Evolutionary conservation across 2,888 invertebrate genomes (phyloP).

Genomic region (Eupithecia vulgata): DNA sequence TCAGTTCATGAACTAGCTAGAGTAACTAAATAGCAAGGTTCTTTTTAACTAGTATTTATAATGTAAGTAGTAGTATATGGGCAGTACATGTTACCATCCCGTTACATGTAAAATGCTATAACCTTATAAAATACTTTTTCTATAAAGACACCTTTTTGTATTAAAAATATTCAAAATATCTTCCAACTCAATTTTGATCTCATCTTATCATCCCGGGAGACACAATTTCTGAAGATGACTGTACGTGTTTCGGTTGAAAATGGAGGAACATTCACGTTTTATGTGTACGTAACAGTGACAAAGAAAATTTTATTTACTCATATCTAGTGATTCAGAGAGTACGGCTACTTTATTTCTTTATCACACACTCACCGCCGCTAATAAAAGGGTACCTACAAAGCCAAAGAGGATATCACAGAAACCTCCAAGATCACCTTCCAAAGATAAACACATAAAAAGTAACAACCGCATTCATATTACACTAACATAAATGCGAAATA

Average conservation of each 20-base stretch:
- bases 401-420: constrained; percentile 27
- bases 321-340: constrained; percentile 17
- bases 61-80: not conserved
- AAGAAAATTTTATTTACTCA: constrained; percentile 14
- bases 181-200: constrained; percentile 9
- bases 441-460: constrained; percentile 38
- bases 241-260: constrained; percentile 14
- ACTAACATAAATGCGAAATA: constrained; percentile 37
- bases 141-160: not conserved
- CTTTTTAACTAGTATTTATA: not conserved
- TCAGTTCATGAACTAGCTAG: not conserved
- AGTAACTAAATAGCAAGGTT: not conserved
- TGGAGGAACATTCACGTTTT: constrained; percentile 7
- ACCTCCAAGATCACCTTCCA: constrained; percentile 30
- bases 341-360: constrained; percentile 25
- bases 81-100: not conserved
- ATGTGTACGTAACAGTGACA: not conserved
- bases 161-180: constrained; percentile 11
- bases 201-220: constrained; percentile 10
- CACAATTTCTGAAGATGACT: constrained; percentile 16
- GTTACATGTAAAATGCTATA: not conserved
- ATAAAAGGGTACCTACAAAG: constrained; percentile 30
- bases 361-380: constrained; percentile 23
- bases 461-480: constrained; percentile 30
- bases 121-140: not conserved